Conservation (phyloP, 2,113 vertebrate genomes). For the Eonycteris spelaea region DNA sequence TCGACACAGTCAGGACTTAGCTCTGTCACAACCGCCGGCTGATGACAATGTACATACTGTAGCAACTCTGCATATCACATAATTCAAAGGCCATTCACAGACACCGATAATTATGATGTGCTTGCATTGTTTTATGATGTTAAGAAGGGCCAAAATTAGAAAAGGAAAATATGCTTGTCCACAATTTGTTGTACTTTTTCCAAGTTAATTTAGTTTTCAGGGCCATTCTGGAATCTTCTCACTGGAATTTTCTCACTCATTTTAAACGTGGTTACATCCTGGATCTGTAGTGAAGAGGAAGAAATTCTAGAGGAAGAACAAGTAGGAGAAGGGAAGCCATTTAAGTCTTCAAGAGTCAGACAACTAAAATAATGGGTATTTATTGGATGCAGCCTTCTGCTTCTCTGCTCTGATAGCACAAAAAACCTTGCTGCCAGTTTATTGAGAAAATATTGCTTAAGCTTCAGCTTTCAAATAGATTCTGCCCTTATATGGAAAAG, state of each 20-base stretch:
- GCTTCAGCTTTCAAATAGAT: neutral
- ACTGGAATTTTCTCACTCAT: neutral
- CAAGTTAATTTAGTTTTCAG: slow-evolving; percentile 1
- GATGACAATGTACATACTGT: neutral
- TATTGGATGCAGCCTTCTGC: neutral
- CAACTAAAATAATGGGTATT: neutral
- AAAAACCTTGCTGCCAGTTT: neutral
- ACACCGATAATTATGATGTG: slow-evolving; percentile 7
- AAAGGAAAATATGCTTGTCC: neutral
- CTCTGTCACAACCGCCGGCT: neutral
- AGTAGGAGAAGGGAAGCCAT: neutral
- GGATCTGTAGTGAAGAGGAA: neutral
- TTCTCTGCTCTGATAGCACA: neutral
- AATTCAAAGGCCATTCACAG: slow-evolving; percentile 43
- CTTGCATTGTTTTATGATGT: slow-evolving; percentile 13
- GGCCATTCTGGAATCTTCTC: neutral
- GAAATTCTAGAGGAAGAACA: neutral
- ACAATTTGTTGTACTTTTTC: neutral
- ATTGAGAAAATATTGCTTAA: neutral
- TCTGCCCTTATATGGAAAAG: neutral
- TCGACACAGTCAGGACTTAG: slow-evolving; percentile 28
- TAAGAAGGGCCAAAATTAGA: slow-evolving; percentile 20
- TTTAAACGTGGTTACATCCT: neutral
- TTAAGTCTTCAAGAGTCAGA: neutral
- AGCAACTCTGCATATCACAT: neutral